Evolutionary conservation across 2,113 vertebrate genomes (phyloP).

Genomic region (Arvicanthis niloticus): DNA sequence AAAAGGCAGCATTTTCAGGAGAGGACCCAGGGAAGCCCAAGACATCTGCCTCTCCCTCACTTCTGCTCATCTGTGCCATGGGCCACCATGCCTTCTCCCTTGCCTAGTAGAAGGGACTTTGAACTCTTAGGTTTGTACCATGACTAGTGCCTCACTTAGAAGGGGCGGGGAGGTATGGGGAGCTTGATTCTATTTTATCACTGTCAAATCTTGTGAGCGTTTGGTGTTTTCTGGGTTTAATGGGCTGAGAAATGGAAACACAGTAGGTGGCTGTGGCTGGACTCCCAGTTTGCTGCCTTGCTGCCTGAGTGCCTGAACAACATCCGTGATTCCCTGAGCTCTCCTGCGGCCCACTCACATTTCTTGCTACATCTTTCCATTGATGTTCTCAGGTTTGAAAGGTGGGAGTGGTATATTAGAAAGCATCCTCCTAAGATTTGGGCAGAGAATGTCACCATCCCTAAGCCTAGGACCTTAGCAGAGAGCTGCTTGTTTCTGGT

Average conservation of each 20-base stretch:
- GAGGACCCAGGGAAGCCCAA: neutral
- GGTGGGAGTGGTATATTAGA: neutral
- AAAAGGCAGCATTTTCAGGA: rapidly evolving
- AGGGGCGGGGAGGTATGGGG: neutral
- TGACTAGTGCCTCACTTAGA: neutral
- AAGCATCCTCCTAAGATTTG: neutral
- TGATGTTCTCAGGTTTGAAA: rapidly evolving
- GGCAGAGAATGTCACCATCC: too few relatives aligned
- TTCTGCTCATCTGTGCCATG: neutral
- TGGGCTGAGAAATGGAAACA: constrained; percentile 69
- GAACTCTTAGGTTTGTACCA: neutral
- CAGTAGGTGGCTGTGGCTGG: neutral
- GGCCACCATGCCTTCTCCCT: rapidly evolving
- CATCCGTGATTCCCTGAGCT: neutral
- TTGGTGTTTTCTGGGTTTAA: constrained; percentile 61
- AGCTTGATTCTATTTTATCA: constrained; percentile 23
- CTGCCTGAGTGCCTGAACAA: neutral
- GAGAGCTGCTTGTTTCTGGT: neutral
- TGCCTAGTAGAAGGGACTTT: neutral
- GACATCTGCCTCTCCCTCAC: rapidly evolving
- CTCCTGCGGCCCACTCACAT: rapidly evolving
- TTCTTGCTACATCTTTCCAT: neutral
- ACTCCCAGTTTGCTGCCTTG: neutral
- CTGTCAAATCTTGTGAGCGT: neutral
- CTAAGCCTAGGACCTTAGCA: neutral